phyloP scores from a whole-genome alignment of 2,113 vertebrate species.

The Actenoides lindsayi region DNA sequence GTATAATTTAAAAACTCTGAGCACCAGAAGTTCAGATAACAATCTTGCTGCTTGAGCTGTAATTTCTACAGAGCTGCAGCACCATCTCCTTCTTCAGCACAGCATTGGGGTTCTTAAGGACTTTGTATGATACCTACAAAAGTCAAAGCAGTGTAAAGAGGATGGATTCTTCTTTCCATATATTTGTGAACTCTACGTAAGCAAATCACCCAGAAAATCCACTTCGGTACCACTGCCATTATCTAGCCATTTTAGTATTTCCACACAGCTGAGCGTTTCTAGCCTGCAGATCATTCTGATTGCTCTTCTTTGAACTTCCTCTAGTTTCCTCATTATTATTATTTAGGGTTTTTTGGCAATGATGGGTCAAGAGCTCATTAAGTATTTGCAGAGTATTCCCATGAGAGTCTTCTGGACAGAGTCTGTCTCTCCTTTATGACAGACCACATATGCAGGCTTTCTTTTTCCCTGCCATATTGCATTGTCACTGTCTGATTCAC shows the following conservation, averaged over 20 bases:
- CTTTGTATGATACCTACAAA: background rate
- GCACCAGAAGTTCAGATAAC: background rate
- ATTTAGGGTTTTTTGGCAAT: background rate
- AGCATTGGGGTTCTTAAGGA: background rate
- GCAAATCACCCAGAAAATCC: background rate
- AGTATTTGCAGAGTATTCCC: constrained; percentile 24
- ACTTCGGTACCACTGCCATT: background rate
- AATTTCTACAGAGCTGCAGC: background rate
- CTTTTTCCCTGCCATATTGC: constrained; percentile 26
- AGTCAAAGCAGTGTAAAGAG: background rate
- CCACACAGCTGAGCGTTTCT: background rate
- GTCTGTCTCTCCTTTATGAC: constrained; percentile 5
- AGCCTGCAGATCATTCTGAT: background rate
- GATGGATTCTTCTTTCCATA: background rate
- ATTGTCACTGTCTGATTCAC: constrained; percentile 16
- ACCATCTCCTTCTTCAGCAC: background rate
- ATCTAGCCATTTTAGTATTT: background rate
- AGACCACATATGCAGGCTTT: constrained; percentile 11
- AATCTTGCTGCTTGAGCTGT: background rate
- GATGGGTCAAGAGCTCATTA: background rate
- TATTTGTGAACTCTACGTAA: background rate
- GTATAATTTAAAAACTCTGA: background rate
- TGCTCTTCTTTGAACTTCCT: constrained; percentile 20
- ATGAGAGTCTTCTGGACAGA: background rate
- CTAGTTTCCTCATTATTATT: background rate